Evolutionary conservation across 2,888 invertebrate genomes (phyloP), one percentile per base, ranked within the genome.

Genomic region (Calephelis perditalis): DNA sequence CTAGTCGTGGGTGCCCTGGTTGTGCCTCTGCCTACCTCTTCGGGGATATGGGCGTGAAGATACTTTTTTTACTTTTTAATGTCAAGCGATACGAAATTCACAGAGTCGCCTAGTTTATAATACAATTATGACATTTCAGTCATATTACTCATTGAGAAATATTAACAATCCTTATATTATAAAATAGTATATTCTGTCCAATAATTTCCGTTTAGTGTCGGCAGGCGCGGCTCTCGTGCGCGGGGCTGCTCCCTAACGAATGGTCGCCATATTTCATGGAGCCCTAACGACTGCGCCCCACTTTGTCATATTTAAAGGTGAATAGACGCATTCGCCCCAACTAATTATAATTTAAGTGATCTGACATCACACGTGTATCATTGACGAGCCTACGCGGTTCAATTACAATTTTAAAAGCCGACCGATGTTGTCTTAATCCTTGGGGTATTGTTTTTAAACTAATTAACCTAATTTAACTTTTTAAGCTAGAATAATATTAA

Each of bases 331-430:
- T 47, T 15, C 47, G 15, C 47, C 47, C 47, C 47, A 47, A 47
- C 47, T 47, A 47, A 47, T 47, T 47, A 47, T 47, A 47, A 47
- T 49, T 49, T 49, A 49, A 49, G 49, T 49, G 49, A 49, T 49
- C 49, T 26, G 26, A 15, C 49, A 26, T 49, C 49, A 26, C 49
- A 49, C 49, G 8, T 26, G 15, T 49, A 49, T 15, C 49, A 49
- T 15, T 5, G 49, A 26, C 49, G 49, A 49, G 49, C 49, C 49
- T 49, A 49, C 49, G 49, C 49, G 1, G 40, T 15, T 49, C 49
- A 15, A 26, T 49, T 15, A 15, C 12, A 15, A 49, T 49, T 49
- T 8, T 9, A 49, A 26, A 49, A 49, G 15, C 15, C 26, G 15
- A 26, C 49, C 46, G 1, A 49, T 47, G 7, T 12, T 47, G 15